phyloP scores from a whole-genome alignment of 2,797 vertebrate species.

The Eutrigla gurnardus region DNA sequence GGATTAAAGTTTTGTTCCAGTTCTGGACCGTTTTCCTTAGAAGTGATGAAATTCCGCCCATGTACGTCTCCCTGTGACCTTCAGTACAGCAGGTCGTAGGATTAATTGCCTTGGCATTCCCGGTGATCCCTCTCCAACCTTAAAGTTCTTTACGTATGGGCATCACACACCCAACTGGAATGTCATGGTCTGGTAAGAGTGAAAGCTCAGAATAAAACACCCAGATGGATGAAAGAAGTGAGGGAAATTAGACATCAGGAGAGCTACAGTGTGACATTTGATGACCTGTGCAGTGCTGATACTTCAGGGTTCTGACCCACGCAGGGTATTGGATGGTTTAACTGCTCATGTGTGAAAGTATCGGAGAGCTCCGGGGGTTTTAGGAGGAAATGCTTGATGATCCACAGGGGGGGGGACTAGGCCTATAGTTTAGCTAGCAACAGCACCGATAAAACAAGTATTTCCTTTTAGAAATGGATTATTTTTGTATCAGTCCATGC shows the following conservation, averaged over 20 bases:
- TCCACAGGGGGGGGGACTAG: constrained; percentile 54
- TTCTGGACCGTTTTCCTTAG: constrained; percentile 39
- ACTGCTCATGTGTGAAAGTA: constrained; percentile 68
- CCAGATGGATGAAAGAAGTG: constrained; percentile 45
- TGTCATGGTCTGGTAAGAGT: constrained; percentile 49
- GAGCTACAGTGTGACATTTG: constrained; percentile 52
- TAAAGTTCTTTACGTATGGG: constrained; percentile 61
- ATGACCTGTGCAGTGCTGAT: constrained; percentile 61
- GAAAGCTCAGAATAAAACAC: constrained; percentile 40
- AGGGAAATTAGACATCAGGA: constrained; percentile 52
- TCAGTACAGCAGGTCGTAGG: constrained; percentile 44
- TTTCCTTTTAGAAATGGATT: constrained; percentile 16
- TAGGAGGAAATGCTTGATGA: constrained; percentile 59
- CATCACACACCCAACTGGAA: constrained; percentile 63
- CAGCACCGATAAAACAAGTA: constrained; percentile 27
- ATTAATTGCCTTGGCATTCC: constrained; percentile 74
- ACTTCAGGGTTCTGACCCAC: constrained; percentile 48
- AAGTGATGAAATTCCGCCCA: constrained; percentile 58
- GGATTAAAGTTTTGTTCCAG: background rate
- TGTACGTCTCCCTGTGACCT: constrained; percentile 53
- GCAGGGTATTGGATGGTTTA: constrained; percentile 64
- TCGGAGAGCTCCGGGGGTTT: constrained; percentile 46
- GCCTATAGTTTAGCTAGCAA: constrained; percentile 45
- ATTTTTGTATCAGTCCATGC: background rate
- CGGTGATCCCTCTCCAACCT: constrained; percentile 55